These are phyloP conservation scores for Camponotus pennsylvanicus DNA, from an alignment of 1,140 invertebrate genomes.

Conservation along the genomic window DNA sequence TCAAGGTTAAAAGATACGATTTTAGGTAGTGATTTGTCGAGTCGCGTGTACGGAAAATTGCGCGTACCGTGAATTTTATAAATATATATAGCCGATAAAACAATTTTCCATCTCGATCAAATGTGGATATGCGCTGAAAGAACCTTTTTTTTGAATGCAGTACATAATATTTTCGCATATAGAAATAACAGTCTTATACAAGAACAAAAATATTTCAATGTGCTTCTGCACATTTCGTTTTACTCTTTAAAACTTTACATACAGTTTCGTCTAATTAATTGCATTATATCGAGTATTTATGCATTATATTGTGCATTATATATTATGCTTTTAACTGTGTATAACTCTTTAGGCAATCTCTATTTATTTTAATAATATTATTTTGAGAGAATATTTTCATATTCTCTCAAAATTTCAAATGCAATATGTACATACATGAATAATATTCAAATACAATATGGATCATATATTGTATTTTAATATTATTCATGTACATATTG, in stretches of 20 bases:
- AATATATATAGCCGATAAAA: conserved; percentile 2
- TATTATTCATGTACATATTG: no score
- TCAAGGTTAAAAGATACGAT: conserved; percentile 57
- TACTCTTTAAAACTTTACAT: not conserved
- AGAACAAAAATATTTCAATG: not conserved
- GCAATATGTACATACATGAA: not conserved
- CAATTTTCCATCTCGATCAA: not conserved
- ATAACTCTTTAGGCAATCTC: not conserved
- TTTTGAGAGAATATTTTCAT: not conserved
- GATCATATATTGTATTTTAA: not conserved
- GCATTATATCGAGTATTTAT: not conserved
- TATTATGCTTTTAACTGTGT: not conserved
- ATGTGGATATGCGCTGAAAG: not conserved
- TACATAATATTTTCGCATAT: not conserved
- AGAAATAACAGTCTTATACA: not conserved
- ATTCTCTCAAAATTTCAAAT: not conserved
- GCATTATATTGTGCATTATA: not conserved
- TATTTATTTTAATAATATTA: no score
- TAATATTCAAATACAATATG: not conserved
- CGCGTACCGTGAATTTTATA: conserved; percentile 1
- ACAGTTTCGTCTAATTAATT: not conserved
- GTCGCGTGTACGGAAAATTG: conserved; percentile 24
- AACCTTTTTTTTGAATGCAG: not conserved
- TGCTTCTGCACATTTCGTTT: not conserved
- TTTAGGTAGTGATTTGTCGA: conserved; percentile 54